These are phyloP conservation scores for Habropoda laboriosa DNA, from an alignment of 1,140 invertebrate species.

Conservation along the genomic window DNA sequence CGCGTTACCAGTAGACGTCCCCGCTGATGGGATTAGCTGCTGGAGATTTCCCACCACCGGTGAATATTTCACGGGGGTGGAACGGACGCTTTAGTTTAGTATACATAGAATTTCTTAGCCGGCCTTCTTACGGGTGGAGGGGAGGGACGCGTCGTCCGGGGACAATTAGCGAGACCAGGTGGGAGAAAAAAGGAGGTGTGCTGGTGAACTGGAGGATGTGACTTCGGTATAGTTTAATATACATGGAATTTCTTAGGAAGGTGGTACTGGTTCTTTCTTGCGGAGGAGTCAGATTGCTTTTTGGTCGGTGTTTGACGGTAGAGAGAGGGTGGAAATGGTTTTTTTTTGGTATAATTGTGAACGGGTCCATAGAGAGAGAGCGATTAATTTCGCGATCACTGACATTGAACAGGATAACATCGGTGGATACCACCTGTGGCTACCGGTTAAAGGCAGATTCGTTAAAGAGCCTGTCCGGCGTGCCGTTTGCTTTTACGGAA, in stretches of 20 bases:
- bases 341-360: no score
- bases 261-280: neutral
- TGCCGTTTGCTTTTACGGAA: neutral
- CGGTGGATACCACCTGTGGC: neutral
- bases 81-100: neutral
- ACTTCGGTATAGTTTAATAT: neutral
- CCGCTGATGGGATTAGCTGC: neutral
- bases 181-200: neutral
- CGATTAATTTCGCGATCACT: neutral
- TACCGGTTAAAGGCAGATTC: neutral
- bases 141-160: no score
- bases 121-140: neutral
- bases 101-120: constrained; percentile 15
- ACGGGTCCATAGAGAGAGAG: no score
- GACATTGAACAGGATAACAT: neutral
- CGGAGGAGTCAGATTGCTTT: no score
- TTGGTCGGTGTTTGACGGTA: no score
- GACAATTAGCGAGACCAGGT: neutral
- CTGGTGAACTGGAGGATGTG: neutral
- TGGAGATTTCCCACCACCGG: neutral
- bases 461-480: neutral
- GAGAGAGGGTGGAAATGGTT: no score
- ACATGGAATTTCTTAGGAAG: constrained; percentile 4
- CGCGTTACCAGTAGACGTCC: constrained; percentile 1
- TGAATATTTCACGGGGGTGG: neutral